Conservation (phyloP, 2,113 vertebrate species). For the Melanerpes aurifrons region DNA sequence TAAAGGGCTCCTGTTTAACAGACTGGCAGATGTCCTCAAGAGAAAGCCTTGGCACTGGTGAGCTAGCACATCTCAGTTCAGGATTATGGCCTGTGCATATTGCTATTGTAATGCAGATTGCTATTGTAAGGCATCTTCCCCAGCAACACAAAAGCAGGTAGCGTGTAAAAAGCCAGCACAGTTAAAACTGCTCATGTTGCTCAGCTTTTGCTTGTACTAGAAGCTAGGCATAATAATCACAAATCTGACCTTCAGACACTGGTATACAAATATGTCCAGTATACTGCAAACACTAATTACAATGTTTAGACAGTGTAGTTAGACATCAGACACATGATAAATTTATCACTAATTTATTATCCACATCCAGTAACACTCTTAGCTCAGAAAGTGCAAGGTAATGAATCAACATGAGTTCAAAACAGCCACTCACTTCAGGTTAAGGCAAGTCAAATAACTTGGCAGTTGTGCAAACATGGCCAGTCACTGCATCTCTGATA, state of each 20-base stretch:
- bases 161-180: not conserved
- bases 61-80: not conserved
- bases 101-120: not conserved
- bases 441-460: not conserved
- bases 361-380: not conserved
- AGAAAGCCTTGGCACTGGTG: not conserved
- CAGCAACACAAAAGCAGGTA: too few relatives aligned
- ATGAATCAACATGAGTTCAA: rapidly evolving
- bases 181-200: not conserved
- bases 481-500: too few relatives aligned
- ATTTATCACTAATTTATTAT: not conserved
- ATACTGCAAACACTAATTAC: not conserved
- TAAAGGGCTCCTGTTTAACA: not conserved
- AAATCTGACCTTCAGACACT: not conserved
- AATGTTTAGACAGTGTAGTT: too few relatives aligned
- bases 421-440: not conserved
- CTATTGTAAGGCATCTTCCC: not conserved
- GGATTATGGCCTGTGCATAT: not conserved
- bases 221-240: rapidly evolving
- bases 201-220: not conserved
- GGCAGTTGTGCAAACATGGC: rapidly evolving
- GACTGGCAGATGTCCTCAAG: not conserved
- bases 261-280: not conserved
- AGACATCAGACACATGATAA: not conserved
- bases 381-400: not conserved